These are phyloP conservation scores for Bucco capensis DNA, from an alignment of 2,113 vertebrate species.

Conservation along the genomic window DNA sequence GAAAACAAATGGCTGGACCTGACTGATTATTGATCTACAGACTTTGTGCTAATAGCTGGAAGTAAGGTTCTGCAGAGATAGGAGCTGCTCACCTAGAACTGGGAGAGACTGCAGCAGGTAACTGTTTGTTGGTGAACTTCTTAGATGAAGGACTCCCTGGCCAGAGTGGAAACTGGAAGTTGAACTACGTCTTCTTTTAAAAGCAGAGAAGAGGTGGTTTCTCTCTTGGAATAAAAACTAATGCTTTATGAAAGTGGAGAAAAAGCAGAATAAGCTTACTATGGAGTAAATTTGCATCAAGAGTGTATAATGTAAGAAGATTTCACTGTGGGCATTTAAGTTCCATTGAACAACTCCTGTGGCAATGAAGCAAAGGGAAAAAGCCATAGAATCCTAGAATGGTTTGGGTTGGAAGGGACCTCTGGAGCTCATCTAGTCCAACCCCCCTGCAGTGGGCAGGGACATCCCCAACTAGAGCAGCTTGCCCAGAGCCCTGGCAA, in stretches of 20 bases:
- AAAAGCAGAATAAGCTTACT: not conserved
- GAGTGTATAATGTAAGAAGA: not conserved
- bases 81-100: not conserved
- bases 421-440: too few species aligned
- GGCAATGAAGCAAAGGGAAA: not conserved
- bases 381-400: too few species aligned
- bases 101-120: not conserved
- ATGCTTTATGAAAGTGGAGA: not conserved
- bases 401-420: too few species aligned
- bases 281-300: not conserved
- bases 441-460: too few species aligned
- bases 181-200: not conserved
- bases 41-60: not conserved
- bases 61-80: not conserved
- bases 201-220: not conserved
- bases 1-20: not conserved
- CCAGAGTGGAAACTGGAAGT: not conserved
- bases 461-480: too few species aligned
- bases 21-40: not conserved
- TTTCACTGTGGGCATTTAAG: not conserved
- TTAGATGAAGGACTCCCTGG: not conserved
- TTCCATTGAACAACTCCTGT: not conserved
- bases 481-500: too few species aligned
- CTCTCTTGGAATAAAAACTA: not conserved
- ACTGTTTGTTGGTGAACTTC: not conserved